A percentile compares a stretch with the other conserved stretches of the same genome.
Conservation (phyloP, 2,113 vertebrate species). For the Actenoides lindsayi region DNA sequence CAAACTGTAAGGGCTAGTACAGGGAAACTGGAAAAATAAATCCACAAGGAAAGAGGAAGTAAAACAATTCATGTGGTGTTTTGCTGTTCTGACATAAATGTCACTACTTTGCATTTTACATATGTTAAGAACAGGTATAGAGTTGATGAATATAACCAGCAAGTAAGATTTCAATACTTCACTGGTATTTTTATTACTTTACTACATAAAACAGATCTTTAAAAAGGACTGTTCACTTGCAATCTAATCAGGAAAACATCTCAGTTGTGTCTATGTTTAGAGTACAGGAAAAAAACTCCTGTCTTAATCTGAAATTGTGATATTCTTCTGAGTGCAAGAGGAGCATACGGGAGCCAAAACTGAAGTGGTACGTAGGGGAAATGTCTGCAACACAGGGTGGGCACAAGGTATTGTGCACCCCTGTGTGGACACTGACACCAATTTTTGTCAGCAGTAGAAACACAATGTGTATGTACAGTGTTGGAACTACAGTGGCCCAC, state of each 20-base stretch:
- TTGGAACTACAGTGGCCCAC: neutral
- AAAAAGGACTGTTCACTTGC: neutral
- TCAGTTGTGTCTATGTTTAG: neutral
- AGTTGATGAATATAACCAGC: neutral
- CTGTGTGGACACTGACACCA: neutral
- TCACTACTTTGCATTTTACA: neutral
- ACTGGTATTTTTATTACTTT: neutral
- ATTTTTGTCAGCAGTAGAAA: neutral
- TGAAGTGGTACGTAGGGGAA: neutral
- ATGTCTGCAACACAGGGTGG: neutral
- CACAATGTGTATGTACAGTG: neutral
- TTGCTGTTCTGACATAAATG: neutral
- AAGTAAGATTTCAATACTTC: neutral
- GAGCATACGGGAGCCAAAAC: neutral
- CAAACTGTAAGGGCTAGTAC: neutral
- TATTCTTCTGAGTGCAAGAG: neutral
- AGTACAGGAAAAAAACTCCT: neutral
- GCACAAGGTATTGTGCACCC: neutral
- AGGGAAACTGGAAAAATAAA: neutral
- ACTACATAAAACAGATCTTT: neutral
- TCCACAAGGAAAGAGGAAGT: neutral
- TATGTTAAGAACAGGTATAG: neutral
- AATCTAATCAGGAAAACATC: neutral
- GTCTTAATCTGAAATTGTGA: neutral
- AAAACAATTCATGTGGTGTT: neutral